Evolutionary conservation across 2,888 invertebrate genomes (phyloP).

Genomic region (Pseudoips prasinana): DNA sequence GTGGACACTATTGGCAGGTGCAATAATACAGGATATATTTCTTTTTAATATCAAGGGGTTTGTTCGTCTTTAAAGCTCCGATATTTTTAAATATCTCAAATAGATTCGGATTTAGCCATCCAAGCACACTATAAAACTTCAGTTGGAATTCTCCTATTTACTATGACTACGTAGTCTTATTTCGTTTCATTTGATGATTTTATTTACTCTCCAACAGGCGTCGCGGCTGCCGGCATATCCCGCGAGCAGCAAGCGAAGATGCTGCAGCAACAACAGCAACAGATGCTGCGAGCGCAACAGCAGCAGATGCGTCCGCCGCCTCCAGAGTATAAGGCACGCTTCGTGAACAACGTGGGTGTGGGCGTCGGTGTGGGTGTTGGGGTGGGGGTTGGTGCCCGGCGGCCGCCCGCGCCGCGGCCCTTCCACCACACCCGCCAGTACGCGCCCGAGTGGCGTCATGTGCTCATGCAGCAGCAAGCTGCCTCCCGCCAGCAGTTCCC

Average conservation of each 20-base stretch:
- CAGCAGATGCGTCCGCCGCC: slow-evolving; percentile 87
- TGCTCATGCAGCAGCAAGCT: slow-evolving; percentile 83
- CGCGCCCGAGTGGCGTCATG: slow-evolving; percentile 73
- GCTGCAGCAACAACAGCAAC: slow-evolving; percentile 86
- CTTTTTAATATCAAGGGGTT: no score
- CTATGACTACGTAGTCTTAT: no score
- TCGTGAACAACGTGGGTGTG: slow-evolving; percentile 52
- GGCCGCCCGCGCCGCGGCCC: slow-evolving; percentile 43
- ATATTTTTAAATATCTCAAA: no score
- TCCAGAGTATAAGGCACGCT: slow-evolving; percentile 91
- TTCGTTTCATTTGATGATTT: no score
- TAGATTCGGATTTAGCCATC: no score
- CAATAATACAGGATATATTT: no score
- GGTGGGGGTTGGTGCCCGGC: slow-evolving; percentile 41
- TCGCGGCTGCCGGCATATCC: slow-evolving; percentile 71
- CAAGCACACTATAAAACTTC: no score
- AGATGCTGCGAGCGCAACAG: slow-evolving; percentile 82
- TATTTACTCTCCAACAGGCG: slow-evolving; percentile 41
- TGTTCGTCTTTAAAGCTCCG: no score
- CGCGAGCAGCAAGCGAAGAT: slow-evolving; percentile 86
- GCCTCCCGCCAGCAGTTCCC: slow-evolving; percentile 67
- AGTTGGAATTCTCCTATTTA: no score
- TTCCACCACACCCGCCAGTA: slow-evolving; percentile 67
- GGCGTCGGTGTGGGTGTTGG: slow-evolving; percentile 23
- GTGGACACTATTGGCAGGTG: no score